A percentile compares a stretch with the other conserved stretches of the same genome.
These are phyloP conservation scores for Hippocampus mohnikei DNA, from an alignment of 2,113 vertebrate genomes.

Conservation along the genomic window DNA sequence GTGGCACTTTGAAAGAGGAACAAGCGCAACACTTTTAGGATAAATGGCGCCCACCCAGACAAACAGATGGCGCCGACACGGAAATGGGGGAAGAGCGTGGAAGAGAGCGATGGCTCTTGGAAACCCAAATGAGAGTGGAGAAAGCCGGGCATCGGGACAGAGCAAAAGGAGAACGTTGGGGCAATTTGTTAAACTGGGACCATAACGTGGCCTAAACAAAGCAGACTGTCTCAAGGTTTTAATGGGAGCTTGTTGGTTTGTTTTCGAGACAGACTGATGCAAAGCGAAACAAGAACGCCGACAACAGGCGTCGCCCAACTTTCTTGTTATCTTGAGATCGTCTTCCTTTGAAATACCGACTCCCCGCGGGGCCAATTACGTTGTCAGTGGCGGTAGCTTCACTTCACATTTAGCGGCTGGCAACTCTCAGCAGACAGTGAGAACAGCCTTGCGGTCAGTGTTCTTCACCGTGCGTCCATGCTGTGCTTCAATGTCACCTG, in stretches of 20 bases:
- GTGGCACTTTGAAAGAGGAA: background rate
- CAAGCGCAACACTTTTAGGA: slow-evolving; percentile 17
- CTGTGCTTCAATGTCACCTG: too few species aligned
- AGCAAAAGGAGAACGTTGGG: background rate
- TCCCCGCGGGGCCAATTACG: background rate
- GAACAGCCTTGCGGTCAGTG: background rate
- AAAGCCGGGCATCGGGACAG: background rate
- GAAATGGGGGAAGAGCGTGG: slow-evolving; percentile 24
- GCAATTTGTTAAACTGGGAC: too few species aligned
- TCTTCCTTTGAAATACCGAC: background rate
- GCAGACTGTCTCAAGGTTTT: too few species aligned
- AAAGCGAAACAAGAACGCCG: too few species aligned
- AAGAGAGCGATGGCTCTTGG: slow-evolving; percentile 47
- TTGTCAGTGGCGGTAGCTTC: too few species aligned
- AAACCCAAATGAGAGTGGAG: slow-evolving; percentile 13
- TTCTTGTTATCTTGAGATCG: too few species aligned
- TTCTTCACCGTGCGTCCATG: background rate
- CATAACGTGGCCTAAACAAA: too few species aligned
- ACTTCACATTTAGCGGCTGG: background rate
- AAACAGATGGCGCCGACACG: slow-evolving; percentile 37
- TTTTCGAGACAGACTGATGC: too few species aligned
- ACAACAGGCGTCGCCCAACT: too few species aligned
- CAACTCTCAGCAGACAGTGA: background rate
- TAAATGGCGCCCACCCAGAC: slow-evolving; percentile 33
- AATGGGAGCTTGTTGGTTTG: too few species aligned